Conservation (phyloP, 2,113 vertebrate genomes). For the Mirza zaza region DNA sequence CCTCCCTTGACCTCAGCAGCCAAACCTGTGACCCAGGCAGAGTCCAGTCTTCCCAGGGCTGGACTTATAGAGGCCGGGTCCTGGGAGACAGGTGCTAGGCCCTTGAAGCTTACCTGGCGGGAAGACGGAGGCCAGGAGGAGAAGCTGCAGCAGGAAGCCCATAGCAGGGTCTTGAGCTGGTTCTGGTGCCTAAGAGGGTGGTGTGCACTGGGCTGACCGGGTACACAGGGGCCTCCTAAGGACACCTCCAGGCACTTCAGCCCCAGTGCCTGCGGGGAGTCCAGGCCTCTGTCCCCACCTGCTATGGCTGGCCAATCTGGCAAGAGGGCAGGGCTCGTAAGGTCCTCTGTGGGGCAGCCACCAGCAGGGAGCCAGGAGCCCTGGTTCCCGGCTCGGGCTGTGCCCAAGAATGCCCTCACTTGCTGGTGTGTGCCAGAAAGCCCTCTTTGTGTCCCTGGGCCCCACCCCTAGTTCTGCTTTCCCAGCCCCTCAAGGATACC, state of each 20-base stretch:
- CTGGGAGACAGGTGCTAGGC: neutral
- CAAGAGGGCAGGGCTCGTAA: neutral
- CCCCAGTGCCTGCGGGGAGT: neutral
- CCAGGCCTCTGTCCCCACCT: neutral
- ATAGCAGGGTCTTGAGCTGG: neutral
- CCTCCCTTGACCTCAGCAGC: neutral
- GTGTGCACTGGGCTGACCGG: fast-evolving
- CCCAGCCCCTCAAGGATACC: neutral
- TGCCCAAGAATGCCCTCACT: conserved; percentile 1
- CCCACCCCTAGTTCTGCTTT: conserved; percentile 63
- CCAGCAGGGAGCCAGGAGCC: neutral
- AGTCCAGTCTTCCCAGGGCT: neutral
- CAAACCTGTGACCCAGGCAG: neutral
- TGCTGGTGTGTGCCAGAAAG: neutral
- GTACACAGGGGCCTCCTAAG: neutral
- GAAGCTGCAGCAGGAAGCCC: conserved; percentile 15
- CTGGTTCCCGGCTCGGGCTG: neutral
- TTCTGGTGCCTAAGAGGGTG: neutral
- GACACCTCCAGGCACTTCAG: neutral
- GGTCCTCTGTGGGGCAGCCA: neutral
- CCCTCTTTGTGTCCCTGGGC: neutral
- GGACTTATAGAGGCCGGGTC: fast-evolving
- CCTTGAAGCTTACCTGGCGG: neutral
- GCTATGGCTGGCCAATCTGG: neutral
- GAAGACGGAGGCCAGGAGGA: neutral